These are phyloP conservation scores for Penaeus indicus DNA, from an alignment of 1,140 invertebrate genomes.

Conservation along the genomic window DNA sequence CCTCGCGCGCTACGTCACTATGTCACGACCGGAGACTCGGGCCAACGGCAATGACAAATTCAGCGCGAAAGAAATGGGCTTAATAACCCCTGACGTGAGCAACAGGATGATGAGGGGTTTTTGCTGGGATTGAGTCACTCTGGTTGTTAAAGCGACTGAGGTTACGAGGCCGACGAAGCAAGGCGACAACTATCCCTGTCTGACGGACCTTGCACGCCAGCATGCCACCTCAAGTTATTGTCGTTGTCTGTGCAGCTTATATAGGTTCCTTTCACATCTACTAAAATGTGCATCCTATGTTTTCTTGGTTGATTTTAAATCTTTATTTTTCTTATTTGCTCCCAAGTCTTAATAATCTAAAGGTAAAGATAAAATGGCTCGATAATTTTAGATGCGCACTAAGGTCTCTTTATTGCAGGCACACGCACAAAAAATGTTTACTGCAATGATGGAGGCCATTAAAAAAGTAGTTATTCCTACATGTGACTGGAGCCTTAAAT, in stretches of 20 bases:
- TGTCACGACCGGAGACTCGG: constrained; percentile 1
- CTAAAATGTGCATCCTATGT: too few relatives aligned
- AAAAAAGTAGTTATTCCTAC: too few relatives aligned
- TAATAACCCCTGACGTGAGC: constrained; percentile 44
- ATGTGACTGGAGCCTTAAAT: neutral
- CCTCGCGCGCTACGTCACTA: neutral
- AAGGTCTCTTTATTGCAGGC: too few relatives aligned
- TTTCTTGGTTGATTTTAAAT: too few relatives aligned
- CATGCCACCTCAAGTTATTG: neutral
- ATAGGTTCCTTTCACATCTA: neutral
- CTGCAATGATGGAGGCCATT: too few relatives aligned
- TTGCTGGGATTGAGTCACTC: constrained; percentile 59
- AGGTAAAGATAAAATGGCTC: too few relatives aligned
- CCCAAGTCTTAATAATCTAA: too few relatives aligned
- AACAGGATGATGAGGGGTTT: constrained; percentile 57
- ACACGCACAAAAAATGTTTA: too few relatives aligned
- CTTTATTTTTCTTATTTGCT: too few relatives aligned
- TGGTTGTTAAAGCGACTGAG: constrained; percentile 52
- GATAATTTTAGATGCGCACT: too few relatives aligned
- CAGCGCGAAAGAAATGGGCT: constrained; percentile 22
- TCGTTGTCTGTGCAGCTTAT: neutral
- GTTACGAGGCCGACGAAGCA: constrained; percentile 48
- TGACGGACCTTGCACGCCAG: neutral
- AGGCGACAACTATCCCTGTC: constrained; percentile 5
- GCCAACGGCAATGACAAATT: constrained; percentile 11